These are phyloP conservation scores for Chirona hameri DNA, from an alignment of 2,888 invertebrate species.

Conservation along the genomic window DNA sequence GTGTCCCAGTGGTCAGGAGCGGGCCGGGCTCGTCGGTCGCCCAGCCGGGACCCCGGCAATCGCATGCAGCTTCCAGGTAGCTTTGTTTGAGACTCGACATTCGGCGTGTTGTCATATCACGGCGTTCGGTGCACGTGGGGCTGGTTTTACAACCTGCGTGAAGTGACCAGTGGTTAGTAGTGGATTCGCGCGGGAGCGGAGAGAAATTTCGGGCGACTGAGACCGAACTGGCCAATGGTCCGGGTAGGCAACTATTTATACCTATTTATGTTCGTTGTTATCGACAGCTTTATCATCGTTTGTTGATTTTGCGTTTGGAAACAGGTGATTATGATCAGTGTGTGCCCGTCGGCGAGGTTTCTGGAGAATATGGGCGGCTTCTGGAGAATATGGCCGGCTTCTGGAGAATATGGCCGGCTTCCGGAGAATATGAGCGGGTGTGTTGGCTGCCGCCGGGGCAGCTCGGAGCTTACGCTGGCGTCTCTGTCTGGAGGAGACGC, in stretches of 20 bases:
- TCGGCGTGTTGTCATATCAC: background rate
- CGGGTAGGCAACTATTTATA: conserved; percentile 5
- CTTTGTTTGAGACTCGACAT: background rate
- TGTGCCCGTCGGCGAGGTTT: background rate
- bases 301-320: background rate
- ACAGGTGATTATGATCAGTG: background rate
- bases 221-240: background rate
- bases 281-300: conserved; percentile 12
- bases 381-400: background rate
- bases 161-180: no score
- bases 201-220: background rate
- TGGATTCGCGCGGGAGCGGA: background rate
- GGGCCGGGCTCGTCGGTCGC: no score
- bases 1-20: no score
- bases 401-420: background rate
- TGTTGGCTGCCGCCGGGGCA: background rate
- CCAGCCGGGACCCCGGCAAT: no score
- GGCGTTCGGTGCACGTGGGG: background rate
- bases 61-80: no score
- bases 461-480: background rate
- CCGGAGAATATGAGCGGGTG: background rate
- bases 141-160: background rate
- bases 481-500: background rate
- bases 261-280: conserved; percentile 22
- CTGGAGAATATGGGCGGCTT: background rate